These are phyloP conservation scores for Phenganax stokvisi DNA, from an alignment of 92 coral and sea anemone genomes.

Conservation along the genomic window DNA sequence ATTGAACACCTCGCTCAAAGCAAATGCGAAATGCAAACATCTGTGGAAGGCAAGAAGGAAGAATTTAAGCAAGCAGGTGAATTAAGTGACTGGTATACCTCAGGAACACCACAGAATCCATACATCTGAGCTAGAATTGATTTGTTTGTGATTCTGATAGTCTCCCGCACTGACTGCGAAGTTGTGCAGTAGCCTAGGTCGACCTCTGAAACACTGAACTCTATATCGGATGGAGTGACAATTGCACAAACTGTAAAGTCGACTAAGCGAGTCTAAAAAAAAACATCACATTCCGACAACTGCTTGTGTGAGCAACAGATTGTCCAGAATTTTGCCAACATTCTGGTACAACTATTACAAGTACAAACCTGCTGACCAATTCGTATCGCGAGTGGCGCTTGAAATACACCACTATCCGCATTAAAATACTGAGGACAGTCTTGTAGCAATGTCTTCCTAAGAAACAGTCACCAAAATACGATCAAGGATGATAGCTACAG, in stretches of 20 bases:
- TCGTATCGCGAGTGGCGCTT: slow-evolving; percentile 87
- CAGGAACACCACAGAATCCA: slow-evolving; percentile 97
- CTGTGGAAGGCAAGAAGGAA: background rate
- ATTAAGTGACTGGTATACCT: slow-evolving; percentile 47
- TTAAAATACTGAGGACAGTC: slow-evolving; percentile 82
- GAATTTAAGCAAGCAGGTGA: no score
- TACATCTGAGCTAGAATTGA: slow-evolving; percentile 86
- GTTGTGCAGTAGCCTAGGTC: slow-evolving; percentile 91
- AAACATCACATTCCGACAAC: no score
- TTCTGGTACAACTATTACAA: background rate
- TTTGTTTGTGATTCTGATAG: slow-evolving; percentile 75
- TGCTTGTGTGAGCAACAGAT: background rate
- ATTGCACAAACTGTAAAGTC: slow-evolving; percentile 75
- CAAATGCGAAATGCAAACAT: background rate
- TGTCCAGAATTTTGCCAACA: background rate
- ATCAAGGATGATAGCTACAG: background rate
- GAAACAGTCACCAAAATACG: background rate
- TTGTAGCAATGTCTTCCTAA: slow-evolving; percentile 64
- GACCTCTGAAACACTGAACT: slow-evolving; percentile 64
- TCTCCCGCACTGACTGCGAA: slow-evolving; percentile 81
- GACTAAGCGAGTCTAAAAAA: slow-evolving; percentile 80
- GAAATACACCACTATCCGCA: slow-evolving; percentile 63
- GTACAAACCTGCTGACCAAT: slow-evolving; percentile 83
- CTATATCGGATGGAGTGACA: slow-evolving; percentile 93
- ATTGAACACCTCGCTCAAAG: no score